A percentile compares a stretch with the other conserved stretches of the same genome.
Conservation (phyloP, 2,113 vertebrate genomes). For the Malurus alboscapulatus region DNA sequence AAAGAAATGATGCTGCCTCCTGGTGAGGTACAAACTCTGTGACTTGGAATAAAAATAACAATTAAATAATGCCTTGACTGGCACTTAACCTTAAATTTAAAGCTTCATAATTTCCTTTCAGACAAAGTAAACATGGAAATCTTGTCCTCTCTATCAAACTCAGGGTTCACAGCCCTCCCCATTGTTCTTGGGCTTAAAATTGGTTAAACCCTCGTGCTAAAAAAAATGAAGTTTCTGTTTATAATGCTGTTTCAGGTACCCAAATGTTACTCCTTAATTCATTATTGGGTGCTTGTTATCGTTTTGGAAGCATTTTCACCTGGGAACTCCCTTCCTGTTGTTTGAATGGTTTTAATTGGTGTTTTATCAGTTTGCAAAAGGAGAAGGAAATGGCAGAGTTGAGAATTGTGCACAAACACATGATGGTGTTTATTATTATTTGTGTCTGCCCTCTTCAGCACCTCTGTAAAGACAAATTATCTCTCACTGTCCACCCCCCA, state of each 20-base stretch:
- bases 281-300: background rate
- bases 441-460: background rate
- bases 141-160: background rate
- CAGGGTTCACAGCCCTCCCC: background rate
- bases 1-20: background rate
- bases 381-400: background rate
- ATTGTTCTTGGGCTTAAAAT: background rate
- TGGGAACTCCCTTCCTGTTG: background rate
- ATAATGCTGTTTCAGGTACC: background rate
- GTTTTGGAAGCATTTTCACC: background rate
- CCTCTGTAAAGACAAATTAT: background rate
- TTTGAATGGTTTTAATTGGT: background rate
- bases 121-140: background rate
- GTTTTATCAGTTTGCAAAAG: background rate
- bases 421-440: background rate
- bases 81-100: background rate
- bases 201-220: background rate
- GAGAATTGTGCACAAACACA: background rate
- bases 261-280: background rate
- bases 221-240: background rate
- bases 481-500: background rate
- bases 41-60: background rate
- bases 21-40: background rate
- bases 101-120: background rate
- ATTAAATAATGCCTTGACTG: background rate